These are phyloP conservation scores for Pristis pectinata DNA, from an alignment of 2,797 vertebrate genomes.

Conservation along the genomic window DNA sequence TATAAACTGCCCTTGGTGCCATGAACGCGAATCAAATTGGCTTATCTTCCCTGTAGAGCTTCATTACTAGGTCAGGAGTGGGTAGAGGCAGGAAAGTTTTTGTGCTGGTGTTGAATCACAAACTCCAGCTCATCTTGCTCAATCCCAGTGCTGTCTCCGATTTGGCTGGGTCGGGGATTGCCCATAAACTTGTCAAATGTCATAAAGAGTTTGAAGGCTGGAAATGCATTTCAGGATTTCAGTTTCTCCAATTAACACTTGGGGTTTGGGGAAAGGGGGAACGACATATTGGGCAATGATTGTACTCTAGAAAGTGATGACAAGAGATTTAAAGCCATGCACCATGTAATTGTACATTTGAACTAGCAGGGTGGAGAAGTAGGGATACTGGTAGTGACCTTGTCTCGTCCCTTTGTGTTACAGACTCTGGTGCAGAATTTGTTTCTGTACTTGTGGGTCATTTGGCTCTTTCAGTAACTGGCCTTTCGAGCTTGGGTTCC, in stretches of 20 bases:
- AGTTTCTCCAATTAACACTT: background rate
- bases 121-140: background rate
- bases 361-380: background rate
- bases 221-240: background rate
- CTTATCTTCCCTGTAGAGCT: no score
- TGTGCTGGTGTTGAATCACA: no score
- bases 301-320: no score
- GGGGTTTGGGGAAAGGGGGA: background rate
- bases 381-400: background rate
- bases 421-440: background rate
- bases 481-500: background rate
- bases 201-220: background rate
- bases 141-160: background rate
- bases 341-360: background rate
- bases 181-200: background rate
- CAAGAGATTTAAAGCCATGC: no score
- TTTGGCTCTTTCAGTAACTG: background rate
- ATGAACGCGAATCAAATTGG: no score
- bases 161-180: background rate
- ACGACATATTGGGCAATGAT: no score
- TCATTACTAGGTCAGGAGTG: background rate
- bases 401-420: no score
- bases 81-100: background rate
- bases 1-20: no score
- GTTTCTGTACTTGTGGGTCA: background rate